These are phyloP conservation scores for Galleria mellonella DNA, from an alignment of 1,140 invertebrate genomes.

Conservation along the genomic window DNA sequence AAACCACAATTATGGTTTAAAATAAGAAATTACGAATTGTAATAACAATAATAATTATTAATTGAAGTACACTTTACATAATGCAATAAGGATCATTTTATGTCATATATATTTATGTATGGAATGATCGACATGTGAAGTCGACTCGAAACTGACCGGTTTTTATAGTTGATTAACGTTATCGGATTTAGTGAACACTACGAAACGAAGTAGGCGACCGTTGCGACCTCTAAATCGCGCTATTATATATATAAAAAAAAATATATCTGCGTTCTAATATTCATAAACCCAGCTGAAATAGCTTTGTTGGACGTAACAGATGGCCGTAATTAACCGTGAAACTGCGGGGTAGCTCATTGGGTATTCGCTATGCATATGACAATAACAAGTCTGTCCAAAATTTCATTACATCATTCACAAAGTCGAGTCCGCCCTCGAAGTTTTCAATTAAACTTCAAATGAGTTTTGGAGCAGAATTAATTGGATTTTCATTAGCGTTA, in stretches of 20 bases:
- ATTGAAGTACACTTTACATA: too few relatives aligned
- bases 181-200: conserved; percentile 18
- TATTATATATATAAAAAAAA: conserved; percentile 12
- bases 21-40: too few relatives aligned
- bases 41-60: too few relatives aligned
- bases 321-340: conserved; percentile 46
- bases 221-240: conserved; percentile 8
- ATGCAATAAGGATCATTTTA: too few relatives aligned
- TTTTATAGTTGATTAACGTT: conserved; percentile 49
- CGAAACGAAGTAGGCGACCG: conserved; percentile 19
- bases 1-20: too few relatives aligned
- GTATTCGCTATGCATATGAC: conserved; percentile 43
- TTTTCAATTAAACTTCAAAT: conserved; percentile 72
- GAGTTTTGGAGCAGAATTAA: conserved; percentile 69
- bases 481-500: conserved; percentile 71
- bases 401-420: conserved; percentile 66
- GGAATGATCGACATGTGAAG: too few relatives aligned
- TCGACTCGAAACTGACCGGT: too few relatives aligned
- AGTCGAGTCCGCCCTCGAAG: conserved; percentile 49
- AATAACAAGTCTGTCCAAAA: conserved; percentile 56
- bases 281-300: conserved; percentile 31
- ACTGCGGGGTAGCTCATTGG: conserved; percentile 19
- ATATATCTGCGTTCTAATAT: conserved; percentile 21
- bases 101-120: too few relatives aligned
- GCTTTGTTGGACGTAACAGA: conserved; percentile 31